Percentiles rank a stretch among this genome's conserved stretches.
phyloP scores from a whole-genome alignment of 2,113 vertebrate genomes.

The Perca flavescens region DNA sequence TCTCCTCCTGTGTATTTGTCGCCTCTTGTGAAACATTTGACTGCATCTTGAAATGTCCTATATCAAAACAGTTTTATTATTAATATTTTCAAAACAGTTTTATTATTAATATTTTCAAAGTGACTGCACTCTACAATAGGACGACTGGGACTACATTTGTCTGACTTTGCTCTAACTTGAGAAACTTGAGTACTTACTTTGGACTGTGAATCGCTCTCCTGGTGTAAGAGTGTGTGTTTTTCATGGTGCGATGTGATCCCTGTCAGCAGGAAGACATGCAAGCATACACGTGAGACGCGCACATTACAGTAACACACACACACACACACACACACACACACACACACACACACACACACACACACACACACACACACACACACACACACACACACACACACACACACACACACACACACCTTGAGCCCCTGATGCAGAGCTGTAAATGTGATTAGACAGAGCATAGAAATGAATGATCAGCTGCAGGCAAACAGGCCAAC shows the following conservation, averaged over 20 bases:
- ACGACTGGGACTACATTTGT: conserved; percentile 30
- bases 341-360: background rate
- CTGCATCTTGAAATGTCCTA: conserved; percentile 28
- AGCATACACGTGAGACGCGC: conserved; percentile 36
- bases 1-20: background rate
- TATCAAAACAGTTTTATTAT: conserved; percentile 18
- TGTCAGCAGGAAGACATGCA: conserved; percentile 64
- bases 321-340: conserved; percentile 13
- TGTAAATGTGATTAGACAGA: conserved; percentile 67
- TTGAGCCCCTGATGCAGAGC: conserved; percentile 36
- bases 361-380: conserved; percentile 14
- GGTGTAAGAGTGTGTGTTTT: conserved; percentile 54
- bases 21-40: background rate
- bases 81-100: conserved; percentile 12
- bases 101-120: conserved; percentile 26
- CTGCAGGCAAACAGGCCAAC: conserved; percentile 12
- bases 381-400: conserved; percentile 4
- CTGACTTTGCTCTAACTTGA: conserved; percentile 40
- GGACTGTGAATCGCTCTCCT: conserved; percentile 22
- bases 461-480: conserved; percentile 39
- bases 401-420: too few species aligned
- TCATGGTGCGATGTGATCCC: conserved; percentile 61
- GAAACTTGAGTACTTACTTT: conserved; percentile 60
- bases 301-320: background rate
- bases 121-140: conserved; percentile 6